phyloP scores from a whole-genome alignment of 2,888 invertebrate genomes.

The Coelopa pilipes region DNA sequence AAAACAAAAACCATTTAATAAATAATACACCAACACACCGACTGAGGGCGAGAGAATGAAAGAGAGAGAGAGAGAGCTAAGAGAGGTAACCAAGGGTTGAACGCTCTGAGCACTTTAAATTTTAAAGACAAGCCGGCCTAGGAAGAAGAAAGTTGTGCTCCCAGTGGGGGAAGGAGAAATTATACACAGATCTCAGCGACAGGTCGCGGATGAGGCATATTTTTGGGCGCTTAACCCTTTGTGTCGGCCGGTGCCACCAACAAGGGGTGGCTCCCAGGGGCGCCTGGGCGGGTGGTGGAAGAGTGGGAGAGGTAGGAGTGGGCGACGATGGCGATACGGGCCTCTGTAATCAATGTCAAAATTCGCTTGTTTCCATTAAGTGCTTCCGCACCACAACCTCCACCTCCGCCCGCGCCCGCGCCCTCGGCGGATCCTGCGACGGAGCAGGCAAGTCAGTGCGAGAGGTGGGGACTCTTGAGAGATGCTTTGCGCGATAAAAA shows the following conservation, averaged over 20 bases:
- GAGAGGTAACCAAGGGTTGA: not conserved
- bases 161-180: not conserved
- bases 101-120: conserved; percentile 27
- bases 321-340: not conserved
- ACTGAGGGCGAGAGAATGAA: not conserved
- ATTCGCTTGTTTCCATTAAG: conserved; percentile 42
- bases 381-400: conserved; percentile 39
- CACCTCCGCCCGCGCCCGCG: not conserved
- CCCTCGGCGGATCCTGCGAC: conserved; percentile 39
- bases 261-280: not conserved
- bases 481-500: conserved; percentile 41
- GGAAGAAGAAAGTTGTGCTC: not conserved
- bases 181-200: no score
- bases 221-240: conserved; percentile 14
- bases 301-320: not conserved
- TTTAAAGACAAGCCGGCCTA: conserved; percentile 13
- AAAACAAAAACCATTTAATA: conserved; percentile 54
- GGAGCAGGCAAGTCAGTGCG: conserved; percentile 39
- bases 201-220: not conserved
- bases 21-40: conserved; percentile 53
- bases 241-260: not conserved
- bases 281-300: not conserved
- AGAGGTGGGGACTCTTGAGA: conserved; percentile 34
- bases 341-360: conserved; percentile 40
- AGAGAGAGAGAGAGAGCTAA: conserved; percentile 32